Evolutionary conservation across 2,113 vertebrate species (phyloP).

Genomic region (Pipa parva): DNA sequence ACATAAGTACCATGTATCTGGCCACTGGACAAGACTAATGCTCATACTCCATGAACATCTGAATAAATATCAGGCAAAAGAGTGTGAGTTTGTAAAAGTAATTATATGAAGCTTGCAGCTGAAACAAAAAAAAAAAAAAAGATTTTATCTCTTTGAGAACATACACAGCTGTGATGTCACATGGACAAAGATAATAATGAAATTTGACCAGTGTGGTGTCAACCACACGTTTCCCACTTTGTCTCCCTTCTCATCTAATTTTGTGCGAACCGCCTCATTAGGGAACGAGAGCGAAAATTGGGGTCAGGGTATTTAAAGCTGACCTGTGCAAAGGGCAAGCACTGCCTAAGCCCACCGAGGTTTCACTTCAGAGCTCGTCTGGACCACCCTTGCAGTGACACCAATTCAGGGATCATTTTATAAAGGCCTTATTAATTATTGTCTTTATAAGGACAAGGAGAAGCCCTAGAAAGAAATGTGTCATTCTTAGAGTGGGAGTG

Average conservation of each 20-base stretch:
- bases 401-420: conserved; percentile 93
- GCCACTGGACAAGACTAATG: conserved; percentile 44
- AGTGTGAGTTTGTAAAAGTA: conserved; percentile 58
- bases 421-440: conserved; percentile 99
- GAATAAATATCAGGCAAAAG: conserved; percentile 54
- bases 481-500: conserved; percentile 85
- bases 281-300: conserved; percentile 89
- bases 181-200: conserved; percentile 62
- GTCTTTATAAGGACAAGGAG: conserved; percentile 87
- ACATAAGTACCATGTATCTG: conserved; percentile 31
- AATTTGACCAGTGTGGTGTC: conserved; percentile 65
- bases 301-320: conserved; percentile 98
- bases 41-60: conserved; percentile 47
- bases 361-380: conserved; percentile 80
- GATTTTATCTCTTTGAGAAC: conserved; percentile 50
- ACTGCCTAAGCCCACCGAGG: conserved; percentile 81
- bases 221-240: conserved; percentile 69
- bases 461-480: conserved; percentile 91
- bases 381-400: conserved; percentile 90
- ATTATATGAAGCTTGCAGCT: conserved; percentile 57
- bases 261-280: conserved; percentile 89
- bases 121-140: conserved; percentile 50
- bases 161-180: conserved; percentile 69
- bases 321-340: conserved; percentile 84
- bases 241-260: conserved; percentile 65